A percentile compares a stretch with the other conserved stretches of the same genome.
These are phyloP conservation scores for Calosoma granatense DNA, from an alignment of 1,140 invertebrate genomes.

Conservation along the genomic window DNA sequence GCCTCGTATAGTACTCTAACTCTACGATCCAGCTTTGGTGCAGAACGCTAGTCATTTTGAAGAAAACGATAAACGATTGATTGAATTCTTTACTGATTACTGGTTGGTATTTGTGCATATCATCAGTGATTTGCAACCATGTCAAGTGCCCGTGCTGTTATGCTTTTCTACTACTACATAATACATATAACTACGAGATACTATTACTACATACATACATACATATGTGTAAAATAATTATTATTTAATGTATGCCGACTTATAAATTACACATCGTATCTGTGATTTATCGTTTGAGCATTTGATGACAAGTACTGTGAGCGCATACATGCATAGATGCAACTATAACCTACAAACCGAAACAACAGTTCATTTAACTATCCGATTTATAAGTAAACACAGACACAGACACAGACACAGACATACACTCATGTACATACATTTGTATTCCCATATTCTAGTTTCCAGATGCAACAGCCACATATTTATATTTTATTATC, in stretches of 20 bases:
- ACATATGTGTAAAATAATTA: slow-evolving; percentile 5
- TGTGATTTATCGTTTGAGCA: slow-evolving; percentile 1
- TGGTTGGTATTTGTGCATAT: slow-evolving; percentile 3
- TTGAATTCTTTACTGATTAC: not conserved
- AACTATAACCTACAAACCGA: not conserved
- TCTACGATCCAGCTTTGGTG: not conserved
- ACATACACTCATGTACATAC: not conserved
- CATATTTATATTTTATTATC: no score
- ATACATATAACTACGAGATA: not conserved
- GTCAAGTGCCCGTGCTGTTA: slow-evolving; percentile 1
- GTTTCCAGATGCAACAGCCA: no score
- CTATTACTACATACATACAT: not conserved
- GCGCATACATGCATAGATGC: not conserved
- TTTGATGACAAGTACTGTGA: not conserved
- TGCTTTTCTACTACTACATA: not conserved
- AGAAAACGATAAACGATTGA: not conserved
- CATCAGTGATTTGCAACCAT: not conserved
- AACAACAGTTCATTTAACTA: not conserved
- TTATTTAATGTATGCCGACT: not conserved
- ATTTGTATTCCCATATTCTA: no score
- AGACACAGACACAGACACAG: not conserved
- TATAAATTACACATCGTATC: not conserved
- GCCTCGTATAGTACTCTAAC: not conserved
- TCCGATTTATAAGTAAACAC: not conserved
- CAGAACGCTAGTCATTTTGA: slow-evolving; percentile 11